Conservation (phyloP, 2,113 vertebrate species). For the Ptychochromis oligacanthus region DNA sequence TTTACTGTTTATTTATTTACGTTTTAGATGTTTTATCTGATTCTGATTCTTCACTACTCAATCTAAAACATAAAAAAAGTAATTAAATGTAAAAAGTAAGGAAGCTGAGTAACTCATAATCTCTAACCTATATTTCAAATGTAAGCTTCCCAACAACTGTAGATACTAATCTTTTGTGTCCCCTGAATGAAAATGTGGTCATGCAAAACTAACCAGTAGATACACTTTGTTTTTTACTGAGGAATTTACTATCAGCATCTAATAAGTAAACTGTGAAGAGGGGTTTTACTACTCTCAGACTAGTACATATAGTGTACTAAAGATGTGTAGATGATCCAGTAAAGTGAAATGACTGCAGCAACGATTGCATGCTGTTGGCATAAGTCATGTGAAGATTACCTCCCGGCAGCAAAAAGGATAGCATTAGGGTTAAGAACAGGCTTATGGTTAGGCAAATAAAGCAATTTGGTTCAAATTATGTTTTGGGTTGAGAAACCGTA, state of each 20-base stretch:
- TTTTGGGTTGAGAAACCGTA: conserved; percentile 34
- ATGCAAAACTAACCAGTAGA: neutral
- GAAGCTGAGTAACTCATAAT: neutral
- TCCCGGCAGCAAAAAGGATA: conserved; percentile 6
- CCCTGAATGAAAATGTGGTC: too few relatives aligned
- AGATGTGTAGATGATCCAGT: conserved; percentile 30
- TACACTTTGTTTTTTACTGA: neutral
- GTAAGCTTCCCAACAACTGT: neutral
- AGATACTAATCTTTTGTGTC: neutral
- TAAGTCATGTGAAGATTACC: conserved; percentile 42
- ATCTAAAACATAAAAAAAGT: neutral
- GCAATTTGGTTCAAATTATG: conserved; percentile 33
- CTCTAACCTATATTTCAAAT: neutral
- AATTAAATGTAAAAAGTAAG: neutral
- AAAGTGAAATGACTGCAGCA: conserved; percentile 8
- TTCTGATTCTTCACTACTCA: rapidly evolving
- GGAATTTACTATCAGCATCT: neutral
- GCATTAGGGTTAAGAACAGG: conserved; percentile 12
- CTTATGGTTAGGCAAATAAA: conserved; percentile 44
- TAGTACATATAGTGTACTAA: neutral
- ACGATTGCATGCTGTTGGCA: conserved; percentile 24
- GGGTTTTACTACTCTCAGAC: neutral
- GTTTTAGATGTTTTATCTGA: too few relatives aligned
- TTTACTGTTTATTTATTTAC: too few relatives aligned
- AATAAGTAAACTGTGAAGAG: neutral